Conservation (phyloP, 2,888 invertebrate species). For the Apotomis betuletana region DNA sequence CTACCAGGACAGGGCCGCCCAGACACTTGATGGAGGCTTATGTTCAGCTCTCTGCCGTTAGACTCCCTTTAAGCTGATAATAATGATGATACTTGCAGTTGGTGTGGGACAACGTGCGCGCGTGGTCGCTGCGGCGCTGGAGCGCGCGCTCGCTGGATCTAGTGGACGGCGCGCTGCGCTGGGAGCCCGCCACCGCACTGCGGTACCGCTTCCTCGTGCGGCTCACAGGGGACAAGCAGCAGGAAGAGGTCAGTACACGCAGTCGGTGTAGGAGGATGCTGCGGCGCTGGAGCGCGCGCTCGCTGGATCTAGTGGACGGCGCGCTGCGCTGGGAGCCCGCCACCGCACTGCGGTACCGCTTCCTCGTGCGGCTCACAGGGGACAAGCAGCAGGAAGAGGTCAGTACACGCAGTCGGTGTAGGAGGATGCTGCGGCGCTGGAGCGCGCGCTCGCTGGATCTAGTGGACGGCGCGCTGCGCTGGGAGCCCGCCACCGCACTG, state of each 20-base stretch:
- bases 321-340: conserved; percentile 71
- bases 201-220: conserved; percentile 62
- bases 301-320: conserved; percentile 59
- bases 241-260: background rate
- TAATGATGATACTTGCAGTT: conserved; percentile 47
- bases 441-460: conserved; percentile 45
- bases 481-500: conserved; percentile 66
- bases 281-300: conserved; percentile 51
- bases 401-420: conserved; percentile 55
- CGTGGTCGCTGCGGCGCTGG: conserved; percentile 59
- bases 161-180: conserved; percentile 68
- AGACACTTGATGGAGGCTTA: no score
- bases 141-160: conserved; percentile 45
- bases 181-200: conserved; percentile 66
- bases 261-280: conserved; percentile 46
- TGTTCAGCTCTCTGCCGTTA: no score
- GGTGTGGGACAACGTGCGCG: conserved; percentile 53
- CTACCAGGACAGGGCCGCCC: no score
- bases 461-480: conserved; percentile 68
- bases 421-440: conserved; percentile 56
- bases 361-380: conserved; percentile 53
- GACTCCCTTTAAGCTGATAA: background rate
- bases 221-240: conserved; percentile 34
- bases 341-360: conserved; percentile 60
- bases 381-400: conserved; percentile 9